Base-by-base conservation (phyloP, 2,888 invertebrate species). In the Idaea dimidiata region DNA sequence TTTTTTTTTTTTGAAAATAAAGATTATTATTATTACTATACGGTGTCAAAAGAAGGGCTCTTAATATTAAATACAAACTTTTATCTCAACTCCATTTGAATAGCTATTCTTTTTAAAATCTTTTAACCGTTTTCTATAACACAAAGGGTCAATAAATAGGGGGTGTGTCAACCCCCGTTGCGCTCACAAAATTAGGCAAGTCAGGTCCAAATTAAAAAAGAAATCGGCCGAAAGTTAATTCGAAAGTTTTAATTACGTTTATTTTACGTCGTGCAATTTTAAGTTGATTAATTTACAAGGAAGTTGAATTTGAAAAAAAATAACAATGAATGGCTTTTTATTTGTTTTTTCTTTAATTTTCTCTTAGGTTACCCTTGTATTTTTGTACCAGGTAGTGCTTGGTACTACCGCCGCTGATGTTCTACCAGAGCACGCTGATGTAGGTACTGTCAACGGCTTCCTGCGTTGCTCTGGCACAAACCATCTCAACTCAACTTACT, bases 231-330 rank as follows among this genome's bases (percentile, higher is more conserved):
- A 79, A 87, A 85, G 87, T 87, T 88, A 86, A 89, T 89, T 86
- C 80, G 66, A 72, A 92, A 92, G 90, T 92, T 92, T 92, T 91
- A 91, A 92, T 92, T 91, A 87, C 89, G 84, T 91, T 91, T 89
- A 90, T 91, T 83, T 91, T 89, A 83, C 84, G 87, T 91, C 87
- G 83, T 80, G 82, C 81, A 79, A 83, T 87, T 83, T 81, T 66
- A 76, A 74, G 75, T 80, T 88, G 85, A 88, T 89, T 87, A 87
- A 87, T 88, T 89, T 84, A 81, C 68, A 68, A 64, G 69, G 74
- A 76, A 78, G 43, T 43, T 24, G 24, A 10, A 43, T 14, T 43
- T 43, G 43, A 43, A 43, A 8, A n/a, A 43, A 43, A 43, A 43
- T 43, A 43, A 43, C 43, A 43, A 8, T 43, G 43, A 43, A 8